phyloP scores from a whole-genome alignment of 2,113 vertebrate species.

The Psammodynastes pulverulentus region DNA sequence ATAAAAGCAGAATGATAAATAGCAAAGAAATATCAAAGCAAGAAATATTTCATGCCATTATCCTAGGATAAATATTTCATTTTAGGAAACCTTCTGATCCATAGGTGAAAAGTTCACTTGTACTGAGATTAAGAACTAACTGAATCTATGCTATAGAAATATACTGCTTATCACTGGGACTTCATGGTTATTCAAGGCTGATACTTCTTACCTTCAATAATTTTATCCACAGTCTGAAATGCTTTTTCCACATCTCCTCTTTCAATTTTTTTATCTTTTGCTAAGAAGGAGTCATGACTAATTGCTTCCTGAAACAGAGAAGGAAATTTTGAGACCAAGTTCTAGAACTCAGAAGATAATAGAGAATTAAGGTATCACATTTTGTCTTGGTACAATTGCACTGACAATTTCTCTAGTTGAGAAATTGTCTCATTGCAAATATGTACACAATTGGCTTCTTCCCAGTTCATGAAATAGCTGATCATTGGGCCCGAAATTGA shows the following conservation, averaged over 20 bases:
- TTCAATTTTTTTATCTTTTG: conserved; percentile 60
- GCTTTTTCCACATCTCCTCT: conserved; percentile 58
- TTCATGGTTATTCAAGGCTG: neutral
- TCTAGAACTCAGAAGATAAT: neutral
- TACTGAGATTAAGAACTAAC: neutral
- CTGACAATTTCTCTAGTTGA: neutral
- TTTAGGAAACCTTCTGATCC: neutral
- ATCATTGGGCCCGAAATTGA: too few relatives aligned
- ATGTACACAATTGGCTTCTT: neutral
- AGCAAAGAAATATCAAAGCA: neutral
- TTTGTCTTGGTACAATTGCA: neutral
- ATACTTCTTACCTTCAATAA: conserved; percentile 62
- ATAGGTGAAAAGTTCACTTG: neutral
- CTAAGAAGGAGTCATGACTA: conserved; percentile 59
- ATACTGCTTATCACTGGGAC: neutral
- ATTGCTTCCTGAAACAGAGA: conserved; percentile 59
- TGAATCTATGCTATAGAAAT: neutral
- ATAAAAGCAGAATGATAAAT: neutral
- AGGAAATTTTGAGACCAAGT: neutral
- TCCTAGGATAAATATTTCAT: neutral
- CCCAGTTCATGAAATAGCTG: neutral
- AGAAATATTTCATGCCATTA: neutral
- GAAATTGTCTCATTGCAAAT: neutral
- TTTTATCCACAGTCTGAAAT: conserved; percentile 62
- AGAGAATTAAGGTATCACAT: neutral